These are phyloP conservation scores for Bursaphelenchus okinawaensis DNA, from an alignment of 2,888 invertebrate genomes.

Conservation along the genomic window DNA sequence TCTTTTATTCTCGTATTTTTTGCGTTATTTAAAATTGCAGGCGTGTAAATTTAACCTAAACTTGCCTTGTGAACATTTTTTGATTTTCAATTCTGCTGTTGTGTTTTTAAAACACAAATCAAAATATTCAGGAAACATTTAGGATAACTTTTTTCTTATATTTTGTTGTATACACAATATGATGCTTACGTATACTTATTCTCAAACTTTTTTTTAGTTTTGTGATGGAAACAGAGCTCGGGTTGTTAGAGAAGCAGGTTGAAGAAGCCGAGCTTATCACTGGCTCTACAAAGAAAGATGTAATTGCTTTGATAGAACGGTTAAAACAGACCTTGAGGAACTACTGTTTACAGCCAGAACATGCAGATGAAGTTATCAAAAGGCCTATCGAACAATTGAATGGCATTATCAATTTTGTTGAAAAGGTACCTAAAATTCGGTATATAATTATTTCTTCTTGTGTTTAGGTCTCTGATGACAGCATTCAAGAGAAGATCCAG, in stretches of 20 bases:
- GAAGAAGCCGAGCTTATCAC: conserved; percentile 5
- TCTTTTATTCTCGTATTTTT: too few species aligned
- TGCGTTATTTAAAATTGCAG: too few species aligned
- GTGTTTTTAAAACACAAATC: too few species aligned
- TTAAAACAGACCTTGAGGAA: not conserved
- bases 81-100: too few species aligned
- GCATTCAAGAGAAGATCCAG: conserved; percentile 7
- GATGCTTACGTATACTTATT: too few species aligned
- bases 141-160: too few species aligned
- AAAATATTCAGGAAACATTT: too few species aligned
- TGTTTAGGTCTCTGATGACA: conserved; percentile 7
- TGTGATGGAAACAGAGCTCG: not conserved
- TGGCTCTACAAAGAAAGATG: not conserved
- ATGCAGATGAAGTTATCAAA: conserved; percentile 2
- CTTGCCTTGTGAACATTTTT: too few species aligned
- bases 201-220: too few species aligned
- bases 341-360: conserved; percentile 3
- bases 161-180: too few species aligned
- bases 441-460: not conserved
- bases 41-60: too few species aligned
- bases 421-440: not conserved
- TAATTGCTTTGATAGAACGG: not conserved
- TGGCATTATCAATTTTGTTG: conserved; percentile 1
- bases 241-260: conserved; percentile 3
- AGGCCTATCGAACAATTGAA: conserved; percentile 6